These are phyloP conservation scores for Trimorus sp. DNA, from an alignment of 2,888 invertebrate genomes.

Conservation along the genomic window DNA sequence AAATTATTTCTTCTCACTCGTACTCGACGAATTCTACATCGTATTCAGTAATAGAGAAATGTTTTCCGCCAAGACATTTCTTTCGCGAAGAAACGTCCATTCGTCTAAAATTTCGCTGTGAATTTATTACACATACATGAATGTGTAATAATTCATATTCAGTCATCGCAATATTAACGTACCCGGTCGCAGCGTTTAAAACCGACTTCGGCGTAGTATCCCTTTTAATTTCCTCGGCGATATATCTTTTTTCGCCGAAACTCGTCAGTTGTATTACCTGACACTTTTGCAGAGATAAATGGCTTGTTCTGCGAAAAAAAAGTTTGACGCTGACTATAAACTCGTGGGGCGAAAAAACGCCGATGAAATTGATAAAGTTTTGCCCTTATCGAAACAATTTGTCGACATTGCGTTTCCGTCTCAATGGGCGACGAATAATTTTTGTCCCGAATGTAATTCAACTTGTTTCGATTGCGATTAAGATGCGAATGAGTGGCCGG, in stretches of 20 bases:
- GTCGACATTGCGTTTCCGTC: conserved; percentile 18
- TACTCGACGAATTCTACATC: no score
- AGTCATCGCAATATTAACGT: conserved; percentile 27
- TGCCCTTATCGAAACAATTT: conserved; percentile 49
- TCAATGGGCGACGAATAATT: conserved; percentile 24
- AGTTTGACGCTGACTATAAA: conserved; percentile 62
- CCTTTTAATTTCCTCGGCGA: conserved; percentile 53
- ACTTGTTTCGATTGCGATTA: conserved; percentile 19
- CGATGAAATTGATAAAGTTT: conserved; percentile 59
- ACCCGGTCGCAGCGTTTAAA: conserved; percentile 27
- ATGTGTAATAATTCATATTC: conserved; percentile 13
- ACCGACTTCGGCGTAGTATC: conserved; percentile 29
- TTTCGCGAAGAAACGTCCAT: no score
- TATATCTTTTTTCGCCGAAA: conserved; percentile 53
- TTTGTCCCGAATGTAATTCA: conserved; percentile 22
- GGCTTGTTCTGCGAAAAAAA: conserved; percentile 45
- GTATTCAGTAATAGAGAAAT: no score
- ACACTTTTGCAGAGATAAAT: conserved; percentile 55
- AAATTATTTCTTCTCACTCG: no score
- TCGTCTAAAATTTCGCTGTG: no score
- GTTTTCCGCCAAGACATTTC: no score
- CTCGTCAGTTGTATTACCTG: conserved; percentile 51
- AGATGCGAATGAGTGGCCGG: conserved; percentile 13
- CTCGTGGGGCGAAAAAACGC: conserved; percentile 32
- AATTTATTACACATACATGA: conserved; percentile 1